Percentiles rank a stretch among this genome's conserved stretches.
phyloP scores from a whole-genome alignment of 1,140 invertebrate genomes.

The Hydropsyche tenuis region DNA sequence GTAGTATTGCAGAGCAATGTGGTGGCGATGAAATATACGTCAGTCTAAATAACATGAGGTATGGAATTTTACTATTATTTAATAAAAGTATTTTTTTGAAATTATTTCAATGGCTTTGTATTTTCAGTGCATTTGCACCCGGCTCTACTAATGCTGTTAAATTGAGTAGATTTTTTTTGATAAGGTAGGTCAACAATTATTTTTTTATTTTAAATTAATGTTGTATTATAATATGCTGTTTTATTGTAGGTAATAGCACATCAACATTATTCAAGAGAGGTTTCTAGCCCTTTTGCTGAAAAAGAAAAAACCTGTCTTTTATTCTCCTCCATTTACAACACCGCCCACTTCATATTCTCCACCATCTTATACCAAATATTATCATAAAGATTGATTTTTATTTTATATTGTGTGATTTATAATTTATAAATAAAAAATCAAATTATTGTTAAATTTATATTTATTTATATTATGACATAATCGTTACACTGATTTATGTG shows the following conservation, averaged over 20 bases:
- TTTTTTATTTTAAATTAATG: no score
- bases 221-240: constrained; percentile 33
- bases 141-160: constrained; percentile 92
- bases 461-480: no score
- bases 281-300: constrained; percentile 60
- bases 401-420: no score
- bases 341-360: constrained; percentile 53
- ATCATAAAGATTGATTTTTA: constrained; percentile 64
- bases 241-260: constrained; percentile 71
- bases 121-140: constrained; percentile 76
- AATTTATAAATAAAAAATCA: no score
- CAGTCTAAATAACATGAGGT: constrained; percentile 58
- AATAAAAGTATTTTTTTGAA: constrained; percentile 34
- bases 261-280: constrained; percentile 66
- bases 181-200: constrained; percentile 66
- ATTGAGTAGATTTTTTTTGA: constrained; percentile 92
- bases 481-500: no score
- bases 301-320: constrained; percentile 61
- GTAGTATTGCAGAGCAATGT: constrained; percentile 85
- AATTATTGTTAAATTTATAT: no score
- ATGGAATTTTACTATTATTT: constrained; percentile 21
- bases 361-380: constrained; percentile 62
- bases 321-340: constrained; percentile 59
- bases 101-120: constrained; percentile 9
- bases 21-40: constrained; percentile 93